A percentile compares a stretch with the other conserved stretches of the same genome.
Conservation (phyloP, 2,113 vertebrate species). For the Sinocyclocheilus grahami region DNA sequence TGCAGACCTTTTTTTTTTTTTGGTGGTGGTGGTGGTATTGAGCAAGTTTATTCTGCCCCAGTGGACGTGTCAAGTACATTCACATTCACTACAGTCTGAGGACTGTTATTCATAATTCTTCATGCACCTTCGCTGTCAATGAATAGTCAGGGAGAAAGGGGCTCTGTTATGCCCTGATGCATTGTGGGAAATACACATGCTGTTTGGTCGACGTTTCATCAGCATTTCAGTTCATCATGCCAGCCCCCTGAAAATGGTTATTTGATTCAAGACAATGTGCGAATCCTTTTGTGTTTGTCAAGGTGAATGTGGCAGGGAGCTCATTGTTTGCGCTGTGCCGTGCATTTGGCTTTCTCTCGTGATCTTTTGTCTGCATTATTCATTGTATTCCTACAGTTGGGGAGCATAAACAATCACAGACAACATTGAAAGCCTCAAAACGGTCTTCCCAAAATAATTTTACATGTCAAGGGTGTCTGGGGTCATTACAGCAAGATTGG, state of each 20-base stretch:
- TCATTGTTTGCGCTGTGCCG: background rate
- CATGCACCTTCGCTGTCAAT: slow-evolving; percentile 1
- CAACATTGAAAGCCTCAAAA: background rate
- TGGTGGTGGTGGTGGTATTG: too few species aligned
- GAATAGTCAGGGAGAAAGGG: background rate
- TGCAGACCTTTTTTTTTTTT: too few species aligned
- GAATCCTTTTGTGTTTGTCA: slow-evolving; percentile 38
- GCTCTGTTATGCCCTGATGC: background rate
- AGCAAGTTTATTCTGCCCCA: background rate
- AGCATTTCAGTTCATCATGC: background rate
- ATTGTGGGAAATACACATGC: background rate
- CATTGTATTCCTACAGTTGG: background rate
- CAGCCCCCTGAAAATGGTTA: background rate
- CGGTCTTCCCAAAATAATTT: background rate
- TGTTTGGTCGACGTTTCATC: slow-evolving; percentile 8
- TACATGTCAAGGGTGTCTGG: background rate
- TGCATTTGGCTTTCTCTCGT: slow-evolving; percentile 17
- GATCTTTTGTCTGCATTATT: slow-evolving; percentile 17
- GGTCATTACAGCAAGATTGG: background rate
- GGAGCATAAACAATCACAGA: background rate
- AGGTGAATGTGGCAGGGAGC: slow-evolving; percentile 1
- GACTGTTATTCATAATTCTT: slow-evolving; percentile 10
- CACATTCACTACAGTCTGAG: background rate
- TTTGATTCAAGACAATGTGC: slow-evolving; percentile 20
- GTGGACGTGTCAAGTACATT: background rate